phyloP scores from a whole-genome alignment of 1,140 invertebrate species.

The Spodoptera frugiperda region DNA sequence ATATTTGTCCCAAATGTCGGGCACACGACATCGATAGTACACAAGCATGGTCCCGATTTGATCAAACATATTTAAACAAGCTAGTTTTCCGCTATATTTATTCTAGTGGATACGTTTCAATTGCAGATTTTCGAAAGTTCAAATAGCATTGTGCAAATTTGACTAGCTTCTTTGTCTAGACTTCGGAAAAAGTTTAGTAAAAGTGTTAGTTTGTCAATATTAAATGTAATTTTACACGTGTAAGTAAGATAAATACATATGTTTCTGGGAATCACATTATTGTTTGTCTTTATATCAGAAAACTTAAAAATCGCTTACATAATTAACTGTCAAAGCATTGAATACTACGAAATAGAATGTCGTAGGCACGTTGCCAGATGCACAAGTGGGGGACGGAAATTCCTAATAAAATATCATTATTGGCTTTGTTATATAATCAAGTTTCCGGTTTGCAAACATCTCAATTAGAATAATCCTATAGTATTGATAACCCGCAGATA shows the following conservation, averaged over 20 bases:
- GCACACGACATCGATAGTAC: neutral
- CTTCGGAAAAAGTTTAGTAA: slow-evolving; percentile 60
- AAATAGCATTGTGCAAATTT: slow-evolving; percentile 79
- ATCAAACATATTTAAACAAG: slow-evolving; percentile 55
- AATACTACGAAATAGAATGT: slow-evolving; percentile 46
- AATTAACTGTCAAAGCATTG: slow-evolving; percentile 38
- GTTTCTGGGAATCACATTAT: neutral
- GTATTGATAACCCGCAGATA: slow-evolving; percentile 36
- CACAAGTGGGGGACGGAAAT: slow-evolving; percentile 46
- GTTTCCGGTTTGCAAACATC: slow-evolving; percentile 43
- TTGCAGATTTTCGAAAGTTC: slow-evolving; percentile 83
- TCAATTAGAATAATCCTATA: slow-evolving; percentile 43
- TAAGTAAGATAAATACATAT: neutral
- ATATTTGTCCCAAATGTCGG: slow-evolving; percentile 44
- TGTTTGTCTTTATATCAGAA: slow-evolving; percentile 15
- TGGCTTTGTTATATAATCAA: slow-evolving; percentile 37
- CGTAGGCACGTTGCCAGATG: slow-evolving; percentile 19
- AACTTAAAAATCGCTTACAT: slow-evolving; percentile 26
- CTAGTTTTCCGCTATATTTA: slow-evolving; percentile 71
- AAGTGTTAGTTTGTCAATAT: slow-evolving; percentile 56
- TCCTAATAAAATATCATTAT: slow-evolving; percentile 48
- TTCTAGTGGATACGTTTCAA: slow-evolving; percentile 71
- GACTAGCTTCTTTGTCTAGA: slow-evolving; percentile 68
- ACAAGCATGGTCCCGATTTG: slow-evolving; percentile 48
- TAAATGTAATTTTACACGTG: slow-evolving; percentile 38